A percentile compares a stretch with the other conserved stretches of the same genome.
These are phyloP conservation scores for Sternotherus odoratus DNA, from an alignment of 2,797 vertebrate genomes.

Conservation along the genomic window DNA sequence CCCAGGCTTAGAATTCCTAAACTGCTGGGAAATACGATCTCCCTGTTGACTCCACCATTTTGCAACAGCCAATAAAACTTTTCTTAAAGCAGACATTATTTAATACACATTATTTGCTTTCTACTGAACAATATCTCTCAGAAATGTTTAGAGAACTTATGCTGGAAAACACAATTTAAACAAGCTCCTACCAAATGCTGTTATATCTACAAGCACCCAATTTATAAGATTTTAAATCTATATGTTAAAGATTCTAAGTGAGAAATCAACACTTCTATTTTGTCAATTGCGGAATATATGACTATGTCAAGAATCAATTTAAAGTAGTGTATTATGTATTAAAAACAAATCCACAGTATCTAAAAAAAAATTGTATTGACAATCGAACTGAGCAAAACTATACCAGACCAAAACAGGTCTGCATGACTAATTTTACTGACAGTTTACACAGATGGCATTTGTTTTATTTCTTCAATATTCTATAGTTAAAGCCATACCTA, in stretches of 20 bases:
- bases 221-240: not conserved
- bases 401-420: not conserved
- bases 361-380: not conserved
- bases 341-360: not conserved
- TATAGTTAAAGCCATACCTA: not conserved
- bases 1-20: not conserved
- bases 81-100: not conserved
- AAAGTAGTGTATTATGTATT: not conserved
- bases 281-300: not conserved
- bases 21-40: not conserved
- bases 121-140: rapidly evolving
- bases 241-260: not conserved
- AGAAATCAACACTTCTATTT: not conserved
- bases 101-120: not conserved
- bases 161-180: conserved; percentile 1
- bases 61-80: not conserved
- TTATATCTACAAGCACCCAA: not conserved
- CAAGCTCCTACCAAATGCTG: not conserved
- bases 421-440: not conserved
- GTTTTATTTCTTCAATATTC: not conserved
- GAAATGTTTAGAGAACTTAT: not conserved
- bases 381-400: not conserved
- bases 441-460: not conserved
- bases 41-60: not conserved
- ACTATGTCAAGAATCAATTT: not conserved